Base-by-base conservation (phyloP, 1,140 invertebrate species). In the Bacillus rossius region DNA sequence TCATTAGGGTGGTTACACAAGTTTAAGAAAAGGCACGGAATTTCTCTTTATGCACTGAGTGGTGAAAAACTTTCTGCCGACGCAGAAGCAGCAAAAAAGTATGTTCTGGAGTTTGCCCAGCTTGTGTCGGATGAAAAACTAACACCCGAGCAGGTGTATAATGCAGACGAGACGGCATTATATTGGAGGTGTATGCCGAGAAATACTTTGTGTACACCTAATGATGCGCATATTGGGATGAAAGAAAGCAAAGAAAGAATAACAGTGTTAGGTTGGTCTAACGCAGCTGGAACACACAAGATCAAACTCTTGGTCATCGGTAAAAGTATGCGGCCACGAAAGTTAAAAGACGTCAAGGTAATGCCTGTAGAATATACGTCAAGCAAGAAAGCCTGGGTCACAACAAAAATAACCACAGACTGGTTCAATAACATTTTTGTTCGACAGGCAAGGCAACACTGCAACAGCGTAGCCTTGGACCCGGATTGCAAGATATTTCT, bases 301-400 rank as follows among this genome's bases (percentile, higher is more conserved):
- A 55, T 66, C 13, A 63, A 62, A 23, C 56, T 67, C 20, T 43
- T 69, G 0, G 3, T 67, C 10, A 67, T 69, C 23, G 68, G 67
- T 5, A 69, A 66, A 40, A 56, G 55, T 13, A 58, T 58, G n/a
- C 65, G 64, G 51, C 64, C 68, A 5, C 17, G 57, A 25, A 50
- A 70, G 41, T 65, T 67, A 25, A 64, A 65, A 50, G 48, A 54
- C 20, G 7, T 37, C 23, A 42, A 14, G 20, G 62, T 65, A 25
- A 19, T 65, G 1, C 17, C 8, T 58, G 65, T 72, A 51, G 55
- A 64, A 48, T 70, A 70, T 60, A 65, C 66, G 14, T 52, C 50
- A 55, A 63, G 67, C 62, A 67, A 67, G 67, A 73, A 61, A 64
- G 70, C 65, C 40, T 72, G 67, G 67, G 69, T 71, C 62, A 71